phyloP scores from a whole-genome alignment of 2,888 invertebrate species.

The Eupithecia subfuscata region DNA sequence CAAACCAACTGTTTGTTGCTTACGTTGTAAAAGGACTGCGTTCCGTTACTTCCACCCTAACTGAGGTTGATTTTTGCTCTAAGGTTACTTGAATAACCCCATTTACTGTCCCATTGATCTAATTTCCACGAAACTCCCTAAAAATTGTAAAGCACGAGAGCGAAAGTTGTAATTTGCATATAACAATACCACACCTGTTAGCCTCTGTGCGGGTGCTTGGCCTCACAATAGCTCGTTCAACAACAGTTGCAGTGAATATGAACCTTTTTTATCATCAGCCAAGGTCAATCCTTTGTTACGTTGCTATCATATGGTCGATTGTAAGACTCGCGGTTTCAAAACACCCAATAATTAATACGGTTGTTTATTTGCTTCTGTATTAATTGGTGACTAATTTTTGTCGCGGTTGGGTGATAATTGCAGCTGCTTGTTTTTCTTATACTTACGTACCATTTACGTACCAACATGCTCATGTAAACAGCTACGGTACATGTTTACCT shows the following conservation, averaged over 20 bases:
- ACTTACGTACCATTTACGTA: background rate
- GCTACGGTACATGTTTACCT: background rate
- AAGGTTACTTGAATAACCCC: background rate
- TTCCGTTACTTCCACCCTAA: background rate
- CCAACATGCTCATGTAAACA: background rate
- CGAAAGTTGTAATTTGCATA: constrained; percentile 83
- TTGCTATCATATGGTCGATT: constrained; percentile 64
- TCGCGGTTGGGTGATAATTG: constrained; percentile 19
- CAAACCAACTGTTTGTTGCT: background rate
- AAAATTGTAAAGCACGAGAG: constrained; percentile 71
- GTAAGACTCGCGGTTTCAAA: constrained; percentile 37
- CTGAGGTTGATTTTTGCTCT: background rate
- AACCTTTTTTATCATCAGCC: constrained; percentile 81
- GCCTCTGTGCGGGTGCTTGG: constrained; percentile 56
- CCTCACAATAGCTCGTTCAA: constrained; percentile 73
- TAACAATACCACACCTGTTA: constrained; percentile 82
- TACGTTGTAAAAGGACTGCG: background rate
- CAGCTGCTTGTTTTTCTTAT: background rate
- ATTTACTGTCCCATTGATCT: constrained; percentile 33
- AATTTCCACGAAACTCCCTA: constrained; percentile 54
- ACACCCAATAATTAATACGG: constrained; percentile 35
- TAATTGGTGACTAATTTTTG: constrained; percentile 25
- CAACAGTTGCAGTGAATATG: constrained; percentile 82
- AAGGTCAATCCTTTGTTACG: constrained; percentile 73
- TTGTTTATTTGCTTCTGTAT: constrained; percentile 29